These are phyloP conservation scores for Circaetus gallicus DNA, from an alignment of 2,113 vertebrate species.

Conservation along the genomic window DNA sequence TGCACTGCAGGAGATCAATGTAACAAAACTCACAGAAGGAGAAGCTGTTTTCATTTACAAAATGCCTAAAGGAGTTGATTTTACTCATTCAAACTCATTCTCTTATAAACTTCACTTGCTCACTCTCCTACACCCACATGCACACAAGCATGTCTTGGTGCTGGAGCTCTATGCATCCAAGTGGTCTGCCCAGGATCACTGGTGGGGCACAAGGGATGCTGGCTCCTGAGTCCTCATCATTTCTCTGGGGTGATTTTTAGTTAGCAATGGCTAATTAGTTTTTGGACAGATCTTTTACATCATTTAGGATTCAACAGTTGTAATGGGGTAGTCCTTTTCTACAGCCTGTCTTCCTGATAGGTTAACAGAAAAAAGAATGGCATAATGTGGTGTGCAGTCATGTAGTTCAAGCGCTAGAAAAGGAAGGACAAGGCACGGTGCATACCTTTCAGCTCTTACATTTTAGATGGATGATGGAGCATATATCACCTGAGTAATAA, in stretches of 20 bases:
- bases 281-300: background rate
- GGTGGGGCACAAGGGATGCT: background rate
- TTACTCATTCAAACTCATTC: background rate
- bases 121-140: background rate
- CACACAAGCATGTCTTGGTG: background rate
- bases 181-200: background rate
- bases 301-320: background rate
- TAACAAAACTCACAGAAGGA: background rate
- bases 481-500: background rate
- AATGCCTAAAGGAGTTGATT: background rate
- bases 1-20: background rate
- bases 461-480: background rate
- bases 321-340: background rate
- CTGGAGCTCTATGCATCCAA: background rate
- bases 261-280: background rate
- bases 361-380: background rate
- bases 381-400: background rate
- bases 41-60: background rate
- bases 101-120: background rate
- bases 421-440: background rate
- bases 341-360: background rate
- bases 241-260: background rate
- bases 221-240: background rate
- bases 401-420: fast-evolving
- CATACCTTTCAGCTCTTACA: background rate